Base-by-base conservation (phyloP, 1,140 invertebrate species). In the Gonioctena quinquepunctata region DNA sequence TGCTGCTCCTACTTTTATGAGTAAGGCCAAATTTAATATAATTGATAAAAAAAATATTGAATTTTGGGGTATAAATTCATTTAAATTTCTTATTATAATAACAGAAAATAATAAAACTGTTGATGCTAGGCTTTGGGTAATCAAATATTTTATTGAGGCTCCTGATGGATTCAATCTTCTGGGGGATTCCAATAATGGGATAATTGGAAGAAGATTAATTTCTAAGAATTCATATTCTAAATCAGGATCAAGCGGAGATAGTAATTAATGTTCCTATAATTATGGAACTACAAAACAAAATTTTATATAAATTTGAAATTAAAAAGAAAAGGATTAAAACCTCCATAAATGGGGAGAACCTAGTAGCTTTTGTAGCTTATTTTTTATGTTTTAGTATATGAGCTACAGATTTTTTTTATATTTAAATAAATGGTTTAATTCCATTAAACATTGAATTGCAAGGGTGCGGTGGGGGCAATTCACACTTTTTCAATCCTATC, bases 321-420 rank as follows among this genome's bases (percentile, higher is more conserved):
- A 83, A 83, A 84, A 85, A 84, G 76, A 81, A 82, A 84, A 82
- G 77, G 78, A 78, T 72, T 82, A 75, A 26, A 75, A 81, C 77
- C 79, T 84, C 83, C 82, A 85, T 85, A 78, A 78, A 71, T 83
- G 80, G 79, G 81, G 81, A 84, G 84, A 85, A 78, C 83, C 83
- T 78, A 84, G 60, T 81, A 85, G 82, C 80, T 85, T 85, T 69
- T 73, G 83, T 85, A 83, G 83, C 78, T 84, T 85, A 84, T 82
- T 76, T 85, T 83, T 83, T 81, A 77, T 83, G 84, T 84, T 85
- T 86, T 85, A 78, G 82, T 86, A 85, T 87, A 85, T 57, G 79
- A 83, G 77, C 84, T 84, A 86, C 81, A 83, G 79, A 83, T 83
- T 79, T 84, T 86, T 86, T 86, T 86, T 85, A 86, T 84, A 80